phyloP scores from a whole-genome alignment of 1,140 invertebrate genomes.

The Eriosoma lanigerum region DNA sequence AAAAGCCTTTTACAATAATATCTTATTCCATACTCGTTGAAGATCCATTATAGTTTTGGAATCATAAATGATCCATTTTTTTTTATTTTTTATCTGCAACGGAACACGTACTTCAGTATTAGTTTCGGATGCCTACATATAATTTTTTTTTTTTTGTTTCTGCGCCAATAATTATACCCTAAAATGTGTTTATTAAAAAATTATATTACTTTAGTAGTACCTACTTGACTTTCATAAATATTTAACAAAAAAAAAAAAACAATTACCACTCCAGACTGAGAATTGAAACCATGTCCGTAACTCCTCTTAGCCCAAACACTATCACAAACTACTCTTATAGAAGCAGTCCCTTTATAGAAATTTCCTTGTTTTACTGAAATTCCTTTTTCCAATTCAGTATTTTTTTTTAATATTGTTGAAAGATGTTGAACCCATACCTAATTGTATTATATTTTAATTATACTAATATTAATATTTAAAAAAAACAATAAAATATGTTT shows the following conservation, averaged over 20 bases:
- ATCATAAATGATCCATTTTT: neutral
- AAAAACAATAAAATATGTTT: too few species aligned
- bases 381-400: neutral
- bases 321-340: neutral
- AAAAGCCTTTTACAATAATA: slow-evolving; percentile 17
- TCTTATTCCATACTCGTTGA: neutral
- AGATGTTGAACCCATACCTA: neutral
- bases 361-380: neutral
- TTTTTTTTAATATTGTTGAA: neutral
- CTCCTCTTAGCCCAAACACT: neutral
- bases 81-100: neutral
- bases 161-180: neutral
- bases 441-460: too few species aligned
- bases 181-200: neutral
- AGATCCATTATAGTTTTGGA: neutral
- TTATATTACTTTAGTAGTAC: too few species aligned
- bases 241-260: too few species aligned
- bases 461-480: too few species aligned
- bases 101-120: slow-evolving; percentile 19
- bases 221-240: too few species aligned
- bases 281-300: slow-evolving; percentile 17
- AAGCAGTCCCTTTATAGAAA: neutral
- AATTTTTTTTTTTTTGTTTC: neutral
- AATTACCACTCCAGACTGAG: neutral
- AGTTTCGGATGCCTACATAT: neutral